Percentiles rank a stretch among this genome's conserved stretches.
These are phyloP conservation scores for Xenops minutus DNA, from an alignment of 2,797 vertebrate genomes.

Conservation along the genomic window DNA sequence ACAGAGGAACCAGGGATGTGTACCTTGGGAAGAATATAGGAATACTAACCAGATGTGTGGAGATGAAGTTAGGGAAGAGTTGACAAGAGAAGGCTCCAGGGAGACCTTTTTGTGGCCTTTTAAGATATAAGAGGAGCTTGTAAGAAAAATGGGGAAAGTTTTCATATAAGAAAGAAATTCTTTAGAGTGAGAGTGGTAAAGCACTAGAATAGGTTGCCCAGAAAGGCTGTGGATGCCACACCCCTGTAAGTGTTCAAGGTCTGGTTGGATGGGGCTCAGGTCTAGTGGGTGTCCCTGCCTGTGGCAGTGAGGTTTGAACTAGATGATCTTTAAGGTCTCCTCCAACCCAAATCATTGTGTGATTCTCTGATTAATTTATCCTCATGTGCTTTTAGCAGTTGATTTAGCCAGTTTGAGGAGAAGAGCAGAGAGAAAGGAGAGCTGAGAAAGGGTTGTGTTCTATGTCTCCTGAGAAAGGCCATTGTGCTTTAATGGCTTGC, in stretches of 20 bases:
- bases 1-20: background rate
- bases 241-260: background rate
- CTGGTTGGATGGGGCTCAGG: fast-evolving
- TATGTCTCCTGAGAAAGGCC: background rate
- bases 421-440: background rate
- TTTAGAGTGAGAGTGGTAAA: background rate
- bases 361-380: background rate
- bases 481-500: background rate
- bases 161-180: background rate
- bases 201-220: background rate
- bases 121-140: fast-evolving
- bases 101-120: background rate
- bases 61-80: background rate
- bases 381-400: background rate
- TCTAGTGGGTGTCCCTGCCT: background rate
- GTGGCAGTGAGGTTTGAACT: fast-evolving
- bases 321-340: fast-evolving
- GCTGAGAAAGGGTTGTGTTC: background rate
- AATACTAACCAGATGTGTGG: background rate
- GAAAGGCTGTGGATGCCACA: fast-evolving
- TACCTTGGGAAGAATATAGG: background rate
- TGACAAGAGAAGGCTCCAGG: background rate
- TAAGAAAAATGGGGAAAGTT: background rate
- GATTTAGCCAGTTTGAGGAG: background rate
- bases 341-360: background rate